A percentile compares a stretch with the other conserved stretches of the same genome.
phyloP scores from a whole-genome alignment of 2,888 invertebrate genomes.

The Eumacrocentrus americanus region DNA sequence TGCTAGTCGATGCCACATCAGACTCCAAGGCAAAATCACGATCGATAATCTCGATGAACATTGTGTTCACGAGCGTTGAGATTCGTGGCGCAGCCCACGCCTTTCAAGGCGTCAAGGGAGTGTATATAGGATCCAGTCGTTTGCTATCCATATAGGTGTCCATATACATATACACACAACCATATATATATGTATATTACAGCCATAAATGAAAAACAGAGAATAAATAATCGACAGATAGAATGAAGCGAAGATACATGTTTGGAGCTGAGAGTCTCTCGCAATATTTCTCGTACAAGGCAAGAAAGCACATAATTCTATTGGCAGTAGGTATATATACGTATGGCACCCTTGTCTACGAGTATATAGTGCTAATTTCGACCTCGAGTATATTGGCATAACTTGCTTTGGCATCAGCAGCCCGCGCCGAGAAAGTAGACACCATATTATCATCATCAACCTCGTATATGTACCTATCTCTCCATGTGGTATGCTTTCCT shows the following conservation, averaged over 20 bases:
- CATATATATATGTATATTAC: background rate
- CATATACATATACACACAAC: background rate
- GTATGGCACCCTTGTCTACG: background rate
- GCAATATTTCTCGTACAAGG: constrained; percentile 8
- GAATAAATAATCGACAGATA: background rate
- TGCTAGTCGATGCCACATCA: background rate
- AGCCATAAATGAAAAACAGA: background rate
- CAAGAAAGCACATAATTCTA: too few species aligned
- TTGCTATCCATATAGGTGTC: constrained; percentile 13
- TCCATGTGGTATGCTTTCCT: too few species aligned
- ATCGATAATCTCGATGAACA: constrained; percentile 15
- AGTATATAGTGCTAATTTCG: constrained; percentile 18
- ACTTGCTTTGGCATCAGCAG: constrained; percentile 11
- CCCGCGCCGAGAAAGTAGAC: background rate
- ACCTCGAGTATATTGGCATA: constrained; percentile 13
- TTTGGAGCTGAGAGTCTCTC: background rate
- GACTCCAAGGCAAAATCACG: background rate
- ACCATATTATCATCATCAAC: too few species aligned
- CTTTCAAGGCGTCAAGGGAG: constrained; percentile 28
- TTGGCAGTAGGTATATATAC: background rate
- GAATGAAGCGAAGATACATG: background rate
- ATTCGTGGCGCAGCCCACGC: constrained; percentile 16
- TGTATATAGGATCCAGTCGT: constrained; percentile 10
- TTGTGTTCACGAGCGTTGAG: constrained; percentile 12
- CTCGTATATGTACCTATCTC: background rate